These are phyloP conservation scores for Kradibia gibbosae DNA, from an alignment of 1,140 invertebrate species.

Conservation along the genomic window DNA sequence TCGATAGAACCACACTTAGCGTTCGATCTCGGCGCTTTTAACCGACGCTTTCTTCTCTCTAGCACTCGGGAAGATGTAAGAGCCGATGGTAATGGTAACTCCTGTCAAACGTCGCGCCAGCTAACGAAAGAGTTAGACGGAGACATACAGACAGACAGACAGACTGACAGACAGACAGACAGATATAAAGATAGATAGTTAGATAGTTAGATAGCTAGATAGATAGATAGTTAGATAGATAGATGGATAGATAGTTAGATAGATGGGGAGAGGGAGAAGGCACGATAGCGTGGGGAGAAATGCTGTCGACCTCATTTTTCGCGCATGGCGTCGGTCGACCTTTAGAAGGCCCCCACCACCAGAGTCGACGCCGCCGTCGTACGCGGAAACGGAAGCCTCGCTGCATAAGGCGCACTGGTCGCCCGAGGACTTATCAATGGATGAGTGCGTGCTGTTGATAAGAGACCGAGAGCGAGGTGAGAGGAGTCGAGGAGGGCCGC, in stretches of 20 bases:
- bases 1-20: background rate
- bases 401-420: background rate
- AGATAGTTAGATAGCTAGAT: too few relatives aligned
- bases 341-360: slow-evolving; percentile 38
- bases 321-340: slow-evolving; percentile 19
- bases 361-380: background rate
- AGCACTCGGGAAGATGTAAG: background rate
- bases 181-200: too few relatives aligned
- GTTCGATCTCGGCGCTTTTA: slow-evolving; percentile 22
- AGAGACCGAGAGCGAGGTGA: background rate
- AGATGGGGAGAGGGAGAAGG: too few relatives aligned
- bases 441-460: slow-evolving; percentile 4
- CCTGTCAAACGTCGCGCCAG: too few relatives aligned
- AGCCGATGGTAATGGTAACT: too few relatives aligned
- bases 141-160: too few relatives aligned
- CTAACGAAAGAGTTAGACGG: too few relatives aligned
- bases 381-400: background rate
- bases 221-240: too few relatives aligned
- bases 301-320: slow-evolving; percentile 41
- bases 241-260: too few relatives aligned
- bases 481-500: background rate
- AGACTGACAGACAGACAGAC: too few relatives aligned
- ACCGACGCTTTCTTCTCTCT: slow-evolving; percentile 10
- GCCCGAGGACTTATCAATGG: slow-evolving; percentile 34
- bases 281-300: too few relatives aligned